These are phyloP conservation scores for Hydrolagus colliei DNA, from an alignment of 2,797 vertebrate species.

Conservation along the genomic window DNA sequence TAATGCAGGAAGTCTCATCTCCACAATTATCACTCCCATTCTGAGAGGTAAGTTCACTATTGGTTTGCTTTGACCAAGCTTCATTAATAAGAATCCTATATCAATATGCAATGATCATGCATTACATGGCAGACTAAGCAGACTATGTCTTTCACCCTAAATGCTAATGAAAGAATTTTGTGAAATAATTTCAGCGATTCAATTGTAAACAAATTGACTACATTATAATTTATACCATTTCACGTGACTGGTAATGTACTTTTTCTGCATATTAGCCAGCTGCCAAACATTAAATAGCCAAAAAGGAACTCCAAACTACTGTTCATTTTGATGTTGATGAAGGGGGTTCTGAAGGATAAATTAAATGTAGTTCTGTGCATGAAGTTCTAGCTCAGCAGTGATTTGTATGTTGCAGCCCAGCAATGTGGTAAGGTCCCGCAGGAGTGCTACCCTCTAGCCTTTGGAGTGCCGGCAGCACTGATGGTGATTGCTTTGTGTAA, in stretches of 20 bases:
- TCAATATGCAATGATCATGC: no score
- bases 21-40: constrained; percentile 82
- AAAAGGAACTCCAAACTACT: no score
- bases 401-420: constrained; percentile 56
- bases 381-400: not conserved
- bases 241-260: no score
- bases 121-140: no score
- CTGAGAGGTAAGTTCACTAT: constrained; percentile 67
- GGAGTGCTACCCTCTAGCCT: constrained; percentile 84
- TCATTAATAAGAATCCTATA: no score
- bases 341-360: not conserved
- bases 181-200: not conserved
- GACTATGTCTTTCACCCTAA: no score
- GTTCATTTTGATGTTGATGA: not conserved
- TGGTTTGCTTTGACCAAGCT: not conserved
- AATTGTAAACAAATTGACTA: not conserved
- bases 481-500: constrained; percentile 81
- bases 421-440: constrained; percentile 69
- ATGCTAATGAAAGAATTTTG: not conserved
- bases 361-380: not conserved
- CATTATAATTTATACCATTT: not conserved
- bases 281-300: not conserved
- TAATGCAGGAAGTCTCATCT: constrained; percentile 85
- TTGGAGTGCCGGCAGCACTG: constrained; percentile 81
- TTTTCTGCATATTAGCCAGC: no score